A percentile compares a stretch with the other conserved stretches of the same genome.
These are phyloP conservation scores for Akabosia matsudoensis DNA, from an alignment of 1,140 invertebrate genomes.

Conservation along the genomic window DNA sequence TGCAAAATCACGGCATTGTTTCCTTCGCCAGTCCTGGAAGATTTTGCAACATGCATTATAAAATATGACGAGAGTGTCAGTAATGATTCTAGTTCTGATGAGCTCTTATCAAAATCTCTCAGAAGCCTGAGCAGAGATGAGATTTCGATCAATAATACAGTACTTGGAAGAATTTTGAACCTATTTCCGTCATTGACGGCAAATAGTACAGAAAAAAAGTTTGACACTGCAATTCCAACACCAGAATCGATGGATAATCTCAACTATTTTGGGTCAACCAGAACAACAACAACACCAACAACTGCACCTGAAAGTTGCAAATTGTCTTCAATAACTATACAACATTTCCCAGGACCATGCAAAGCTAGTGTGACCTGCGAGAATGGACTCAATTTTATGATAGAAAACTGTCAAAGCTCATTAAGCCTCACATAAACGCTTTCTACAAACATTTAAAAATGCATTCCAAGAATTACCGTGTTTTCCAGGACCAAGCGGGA, in stretches of 20 bases:
- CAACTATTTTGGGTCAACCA: too few relatives aligned
- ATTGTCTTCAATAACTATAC: neutral
- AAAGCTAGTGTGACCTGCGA: slow-evolving; percentile 26
- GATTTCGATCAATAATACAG: too few relatives aligned
- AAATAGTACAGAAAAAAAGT: too few relatives aligned
- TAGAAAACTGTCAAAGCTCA: slow-evolving; percentile 15
- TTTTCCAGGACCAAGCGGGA: neutral
- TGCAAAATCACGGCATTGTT: neutral
- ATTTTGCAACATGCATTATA: neutral
- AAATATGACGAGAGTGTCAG: neutral
- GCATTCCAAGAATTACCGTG: too few relatives aligned
- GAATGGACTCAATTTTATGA: slow-evolving; percentile 2
- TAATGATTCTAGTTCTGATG: neutral
- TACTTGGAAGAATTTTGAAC: too few relatives aligned
- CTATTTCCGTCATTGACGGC: too few relatives aligned
- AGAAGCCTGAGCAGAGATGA: too few relatives aligned
- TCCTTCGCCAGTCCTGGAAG: neutral
- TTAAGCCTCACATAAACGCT: slow-evolving; percentile 7
- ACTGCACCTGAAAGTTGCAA: slow-evolving; percentile 8
- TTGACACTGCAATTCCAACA: too few relatives aligned
- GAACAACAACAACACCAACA: too few relatives aligned
- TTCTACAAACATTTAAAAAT: too few relatives aligned
- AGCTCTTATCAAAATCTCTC: neutral
- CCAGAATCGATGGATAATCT: too few relatives aligned
- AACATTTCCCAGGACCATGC: slow-evolving; percentile 35